Evolutionary conservation across 37 sponge, comb jelly and placozoan species (phyloP), one percentile per base, ranked within the genome.

Genomic region (Dysidea cf. avara): DNA sequence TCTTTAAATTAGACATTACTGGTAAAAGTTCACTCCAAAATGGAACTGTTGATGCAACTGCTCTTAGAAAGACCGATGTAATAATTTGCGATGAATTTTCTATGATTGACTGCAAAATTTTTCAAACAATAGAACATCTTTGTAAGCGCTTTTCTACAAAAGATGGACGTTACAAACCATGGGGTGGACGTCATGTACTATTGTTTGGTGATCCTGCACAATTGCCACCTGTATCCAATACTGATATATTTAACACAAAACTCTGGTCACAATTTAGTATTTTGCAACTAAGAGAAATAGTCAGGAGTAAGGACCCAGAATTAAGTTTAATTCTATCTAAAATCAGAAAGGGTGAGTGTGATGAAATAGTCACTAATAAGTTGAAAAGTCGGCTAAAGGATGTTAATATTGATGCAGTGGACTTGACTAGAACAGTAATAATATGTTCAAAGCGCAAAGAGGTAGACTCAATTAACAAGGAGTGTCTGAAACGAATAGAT

Each of bases 141-240:
- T n/a, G n/a, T n/a, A n/a, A n/a, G n/a, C n/a, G n/a, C n/a, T n/a
- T n/a, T n/a, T n/a, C n/a, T n/a, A n/a, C n/a, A n/a, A n/a, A n/a
- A n/a, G n/a, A n/a, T n/a, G n/a, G n/a, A n/a, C n/a, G n/a, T n/a
- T n/a, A n/a, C n/a, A n/a, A n/a, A n/a, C n/a, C n/a, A n/a, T n/a
- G n/a, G n/a, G n/a, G n/a, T n/a, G 43, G 71, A 16, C 24, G 68
- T 2, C 68, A 68, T 68, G 50, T 68, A 30, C 9, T 68, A 28
- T 51, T 68, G 1, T 51, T 68, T 1, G 68, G 68, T 48, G 68
- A 68, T n/a, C 68, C 68, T 1, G 68, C 56, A 1, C 71, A 71
- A 22, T 56, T 71, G 17, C 71, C 56, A 40, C 56, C 54, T 13
- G 54, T 71, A 0, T 40, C 25, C 38, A 28, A 18, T 1, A 13